Percentiles rank a stretch among this genome's conserved stretches.
Evolutionary conservation across 2,113 vertebrate genomes (phyloP).

Genomic region (Stomatorhinus ivindoensis): DNA sequence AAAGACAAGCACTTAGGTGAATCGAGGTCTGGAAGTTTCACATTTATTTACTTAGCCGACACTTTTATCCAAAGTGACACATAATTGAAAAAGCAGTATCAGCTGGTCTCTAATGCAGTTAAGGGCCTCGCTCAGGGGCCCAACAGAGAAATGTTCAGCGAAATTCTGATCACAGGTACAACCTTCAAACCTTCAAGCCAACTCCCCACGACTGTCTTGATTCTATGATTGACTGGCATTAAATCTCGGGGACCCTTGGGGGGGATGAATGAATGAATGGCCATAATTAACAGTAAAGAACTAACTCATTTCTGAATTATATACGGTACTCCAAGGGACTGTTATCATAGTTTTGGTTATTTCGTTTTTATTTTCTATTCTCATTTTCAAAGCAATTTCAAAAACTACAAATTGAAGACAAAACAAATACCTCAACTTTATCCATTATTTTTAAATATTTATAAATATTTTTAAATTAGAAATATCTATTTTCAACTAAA

Average conservation of each 20-base stretch:
- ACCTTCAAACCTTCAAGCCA: neutral
- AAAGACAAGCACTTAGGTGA: neutral
- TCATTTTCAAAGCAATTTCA: too few species aligned
- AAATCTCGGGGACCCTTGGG: neutral
- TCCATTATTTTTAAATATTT: neutral
- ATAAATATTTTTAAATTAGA: neutral
- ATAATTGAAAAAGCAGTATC: neutral
- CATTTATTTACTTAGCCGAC: neutral
- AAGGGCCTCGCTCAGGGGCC: neutral
- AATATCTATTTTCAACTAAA: neutral
- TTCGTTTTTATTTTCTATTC: neutral
- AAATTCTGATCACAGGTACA: neutral
- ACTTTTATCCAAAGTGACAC: neutral
- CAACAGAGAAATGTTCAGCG: neutral
- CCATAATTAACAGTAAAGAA: neutral
- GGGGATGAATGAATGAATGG: neutral
- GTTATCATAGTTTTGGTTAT: neutral
- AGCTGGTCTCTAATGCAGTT: neutral
- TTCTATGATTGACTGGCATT: neutral
- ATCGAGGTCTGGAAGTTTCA: neutral
- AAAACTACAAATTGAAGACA: neutral
- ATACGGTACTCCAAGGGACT: neutral
- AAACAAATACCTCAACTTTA: neutral
- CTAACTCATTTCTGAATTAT: neutral
- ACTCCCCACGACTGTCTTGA: neutral